These are phyloP conservation scores for Damaliscus lunatus DNA, from an alignment of 2,113 vertebrate species.

Conservation along the genomic window DNA sequence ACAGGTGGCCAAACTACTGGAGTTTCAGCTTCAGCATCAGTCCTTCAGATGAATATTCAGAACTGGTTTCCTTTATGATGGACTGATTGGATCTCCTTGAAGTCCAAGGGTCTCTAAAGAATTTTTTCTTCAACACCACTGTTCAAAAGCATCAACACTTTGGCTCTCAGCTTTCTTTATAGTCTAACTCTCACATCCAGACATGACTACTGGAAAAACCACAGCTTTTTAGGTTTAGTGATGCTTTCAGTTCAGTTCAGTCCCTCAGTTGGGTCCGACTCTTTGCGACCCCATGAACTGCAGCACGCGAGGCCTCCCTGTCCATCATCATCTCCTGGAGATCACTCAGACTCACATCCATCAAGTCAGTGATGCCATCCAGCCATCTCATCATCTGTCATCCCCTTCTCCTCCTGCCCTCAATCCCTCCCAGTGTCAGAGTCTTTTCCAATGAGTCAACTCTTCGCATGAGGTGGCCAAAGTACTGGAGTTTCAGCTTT, in stretches of 20 bases:
- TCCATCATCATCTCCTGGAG: no score
- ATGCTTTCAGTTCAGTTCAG: neutral
- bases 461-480: no score
- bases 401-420: no score
- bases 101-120: neutral
- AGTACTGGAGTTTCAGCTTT: no score
- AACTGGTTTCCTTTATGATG: neutral
- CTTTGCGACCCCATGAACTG: no score
- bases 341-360: no score
- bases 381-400: no score
- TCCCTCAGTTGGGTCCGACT: accelerated
- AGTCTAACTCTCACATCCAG: neutral
- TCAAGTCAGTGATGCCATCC: no score
- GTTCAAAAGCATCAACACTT: neutral
- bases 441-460: no score
- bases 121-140: neutral
- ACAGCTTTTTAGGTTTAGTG: neutral
- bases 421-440: no score
- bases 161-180: neutral
- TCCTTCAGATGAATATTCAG: neutral
- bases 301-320: no score
- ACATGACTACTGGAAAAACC: neutral
- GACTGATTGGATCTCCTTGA: neutral
- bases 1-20: neutral
- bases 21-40: neutral